These are phyloP conservation scores for Cheilosia soror DNA, from an alignment of 2,888 invertebrate genomes.

Conservation along the genomic window DNA sequence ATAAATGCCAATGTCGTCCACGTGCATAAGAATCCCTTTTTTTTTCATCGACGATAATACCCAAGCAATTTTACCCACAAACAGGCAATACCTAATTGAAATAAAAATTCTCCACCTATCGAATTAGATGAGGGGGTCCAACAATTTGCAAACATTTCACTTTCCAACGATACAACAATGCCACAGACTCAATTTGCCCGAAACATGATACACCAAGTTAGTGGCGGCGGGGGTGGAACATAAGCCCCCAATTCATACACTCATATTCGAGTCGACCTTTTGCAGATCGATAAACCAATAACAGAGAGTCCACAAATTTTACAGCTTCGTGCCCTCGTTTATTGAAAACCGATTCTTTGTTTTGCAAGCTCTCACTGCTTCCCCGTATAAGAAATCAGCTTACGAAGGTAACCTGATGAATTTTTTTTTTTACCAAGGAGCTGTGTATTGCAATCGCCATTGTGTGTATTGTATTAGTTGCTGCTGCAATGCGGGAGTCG, in stretches of 20 bases:
- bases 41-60: constrained; percentile 16
- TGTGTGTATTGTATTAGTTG: constrained; percentile 9
- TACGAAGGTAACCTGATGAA: constrained; percentile 48
- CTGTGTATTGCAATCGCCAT: constrained; percentile 28
- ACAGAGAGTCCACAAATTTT: constrained; percentile 73
- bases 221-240: not conserved
- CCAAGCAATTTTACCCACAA: constrained; percentile 13
- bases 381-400: constrained; percentile 28
- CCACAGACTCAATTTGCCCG: constrained; percentile 44
- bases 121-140: not conserved
- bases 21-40: not conserved
- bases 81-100: constrained; percentile 43
- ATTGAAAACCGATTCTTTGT: constrained; percentile 69
- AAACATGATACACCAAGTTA: constrained; percentile 9
- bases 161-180: constrained; percentile 47
- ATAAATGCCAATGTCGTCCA: not conserved
- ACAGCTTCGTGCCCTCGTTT: constrained; percentile 64
- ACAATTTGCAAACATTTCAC: constrained; percentile 5
- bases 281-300: constrained; percentile 69
- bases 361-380: constrained; percentile 52
- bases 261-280: constrained; percentile 54
- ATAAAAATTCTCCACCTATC: constrained; percentile 16
- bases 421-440: constrained; percentile 39
- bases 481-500: not conserved
- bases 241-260: constrained; percentile 12